Conservation (phyloP, 2,888 invertebrate species). For the Drosophila birchii region DNA sequence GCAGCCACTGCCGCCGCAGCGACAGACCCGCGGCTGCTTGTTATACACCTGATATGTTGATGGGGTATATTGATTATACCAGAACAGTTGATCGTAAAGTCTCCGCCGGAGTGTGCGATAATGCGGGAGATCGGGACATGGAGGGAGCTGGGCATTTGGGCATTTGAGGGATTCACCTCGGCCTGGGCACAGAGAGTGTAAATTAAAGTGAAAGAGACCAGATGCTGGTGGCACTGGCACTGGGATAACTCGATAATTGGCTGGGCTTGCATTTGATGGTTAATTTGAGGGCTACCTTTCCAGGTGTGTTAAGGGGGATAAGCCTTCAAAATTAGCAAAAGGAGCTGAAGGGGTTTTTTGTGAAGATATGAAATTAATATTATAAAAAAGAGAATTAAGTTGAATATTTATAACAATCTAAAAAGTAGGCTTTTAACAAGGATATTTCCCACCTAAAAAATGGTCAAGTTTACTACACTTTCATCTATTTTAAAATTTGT, state of each 20-base stretch:
- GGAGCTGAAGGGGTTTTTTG: background rate
- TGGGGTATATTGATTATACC: conserved; percentile 36
- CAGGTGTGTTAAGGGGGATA: conserved; percentile 21
- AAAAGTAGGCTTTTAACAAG: no score
- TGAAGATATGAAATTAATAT: background rate
- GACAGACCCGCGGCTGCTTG: conserved; percentile 47
- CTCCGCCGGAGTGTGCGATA: background rate
- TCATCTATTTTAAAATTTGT: background rate
- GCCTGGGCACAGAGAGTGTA: conserved; percentile 10
- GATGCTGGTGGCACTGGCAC: conserved; percentile 31
- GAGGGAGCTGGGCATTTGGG: background rate
- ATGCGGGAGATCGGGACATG: background rate
- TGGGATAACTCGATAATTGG: conserved; percentile 37
- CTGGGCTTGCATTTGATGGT: conserved; percentile 26
- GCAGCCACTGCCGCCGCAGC: no score
- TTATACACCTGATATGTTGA: conserved; percentile 54
- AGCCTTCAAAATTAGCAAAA: background rate
- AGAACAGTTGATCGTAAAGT: conserved; percentile 31
- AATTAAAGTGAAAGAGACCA: conserved; percentile 41
- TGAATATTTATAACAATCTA: background rate
- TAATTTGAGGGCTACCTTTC: conserved; percentile 14
- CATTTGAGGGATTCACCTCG: conserved; percentile 30
- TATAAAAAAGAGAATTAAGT: background rate
- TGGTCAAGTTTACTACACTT: background rate
- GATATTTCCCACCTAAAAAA: no score